A percentile compares a stretch with the other conserved stretches of the same genome.
Evolutionary conservation across 1,140 invertebrate species (phyloP).

Genomic region (Drosophila paulistorum): DNA sequence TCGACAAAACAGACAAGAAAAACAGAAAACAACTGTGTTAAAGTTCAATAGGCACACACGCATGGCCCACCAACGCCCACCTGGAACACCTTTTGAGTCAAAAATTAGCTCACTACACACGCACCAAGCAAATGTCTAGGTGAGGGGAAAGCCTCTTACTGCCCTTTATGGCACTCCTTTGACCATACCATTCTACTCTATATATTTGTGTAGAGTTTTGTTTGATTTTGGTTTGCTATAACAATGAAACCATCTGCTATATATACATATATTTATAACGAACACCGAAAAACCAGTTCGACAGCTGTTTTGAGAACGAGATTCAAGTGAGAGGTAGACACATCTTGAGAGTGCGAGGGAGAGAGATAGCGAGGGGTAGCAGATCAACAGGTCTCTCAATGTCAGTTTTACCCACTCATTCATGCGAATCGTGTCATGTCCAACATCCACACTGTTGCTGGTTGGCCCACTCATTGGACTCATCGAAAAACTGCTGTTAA

Average conservation of each 20-base stretch:
- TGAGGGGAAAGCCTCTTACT: neutral
- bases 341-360: neutral
- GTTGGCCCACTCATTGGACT: conserved; percentile 37
- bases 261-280: neutral
- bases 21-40: conserved; percentile 58
- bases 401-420: conserved; percentile 65
- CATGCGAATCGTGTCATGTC: conserved; percentile 49
- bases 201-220: conserved; percentile 25
- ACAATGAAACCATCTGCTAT: conserved; percentile 59
- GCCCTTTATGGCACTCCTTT: neutral
- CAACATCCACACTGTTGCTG: neutral
- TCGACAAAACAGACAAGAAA: conserved; percentile 51
- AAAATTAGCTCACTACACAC: conserved; percentile 49
- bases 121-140: conserved; percentile 28
- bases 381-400: conserved; percentile 56
- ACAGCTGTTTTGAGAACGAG: conserved; percentile 59
- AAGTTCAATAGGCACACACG: conserved; percentile 66
- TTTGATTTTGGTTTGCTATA: conserved; percentile 16
- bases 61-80: conserved; percentile 31
- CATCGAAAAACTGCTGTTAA: conserved; percentile 23
- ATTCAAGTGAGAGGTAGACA: conserved; percentile 15
- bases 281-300: conserved; percentile 62
- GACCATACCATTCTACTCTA: neutral
- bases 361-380: neutral
- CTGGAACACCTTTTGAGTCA: conserved; percentile 17